phyloP scores from a whole-genome alignment of 1,140 invertebrate genomes.

The Babylonia areolata region DNA sequence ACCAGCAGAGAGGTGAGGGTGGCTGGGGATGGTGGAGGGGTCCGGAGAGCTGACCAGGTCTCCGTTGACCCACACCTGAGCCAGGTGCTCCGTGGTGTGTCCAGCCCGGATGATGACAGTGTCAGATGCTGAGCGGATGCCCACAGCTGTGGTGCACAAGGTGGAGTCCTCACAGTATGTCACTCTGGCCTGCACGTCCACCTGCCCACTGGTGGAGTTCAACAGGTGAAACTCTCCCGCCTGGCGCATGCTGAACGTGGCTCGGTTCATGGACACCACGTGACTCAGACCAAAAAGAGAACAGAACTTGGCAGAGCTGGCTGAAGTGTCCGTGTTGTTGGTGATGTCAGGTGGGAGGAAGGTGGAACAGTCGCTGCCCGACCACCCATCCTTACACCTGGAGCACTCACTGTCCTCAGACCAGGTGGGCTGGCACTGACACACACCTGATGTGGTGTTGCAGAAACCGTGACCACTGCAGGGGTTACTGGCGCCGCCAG shows the following conservation, averaged over 20 bases:
- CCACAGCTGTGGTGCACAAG: constrained; percentile 44
- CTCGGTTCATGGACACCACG: constrained; percentile 33
- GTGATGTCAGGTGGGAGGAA: neutral
- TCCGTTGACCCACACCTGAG: constrained; percentile 47
- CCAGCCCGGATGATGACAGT: constrained; percentile 45
- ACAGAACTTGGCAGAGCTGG: neutral
- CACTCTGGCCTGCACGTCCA: constrained; percentile 43
- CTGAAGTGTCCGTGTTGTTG: neutral
- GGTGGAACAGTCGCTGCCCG: constrained; percentile 47
- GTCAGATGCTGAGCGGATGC: constrained; percentile 24
- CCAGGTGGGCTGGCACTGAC: constrained; percentile 49
- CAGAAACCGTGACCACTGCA: constrained; percentile 55
- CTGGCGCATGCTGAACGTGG: constrained; percentile 41
- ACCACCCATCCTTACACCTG: constrained; percentile 51
- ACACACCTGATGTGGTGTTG: constrained; percentile 45
- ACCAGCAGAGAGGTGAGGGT: neutral
- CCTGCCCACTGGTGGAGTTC: neutral
- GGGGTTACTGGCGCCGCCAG: constrained; percentile 47
- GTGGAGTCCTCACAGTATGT: constrained; percentile 42
- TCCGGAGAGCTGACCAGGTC: constrained; percentile 26
- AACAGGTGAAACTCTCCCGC: constrained; percentile 47
- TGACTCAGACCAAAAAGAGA: constrained; percentile 28
- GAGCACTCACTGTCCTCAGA: constrained; percentile 43
- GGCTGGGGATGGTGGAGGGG: neutral
- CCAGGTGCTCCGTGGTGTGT: constrained; percentile 4